phyloP scores from a whole-genome alignment of 1,140 invertebrate genomes.

The Drosophila miranda region DNA sequence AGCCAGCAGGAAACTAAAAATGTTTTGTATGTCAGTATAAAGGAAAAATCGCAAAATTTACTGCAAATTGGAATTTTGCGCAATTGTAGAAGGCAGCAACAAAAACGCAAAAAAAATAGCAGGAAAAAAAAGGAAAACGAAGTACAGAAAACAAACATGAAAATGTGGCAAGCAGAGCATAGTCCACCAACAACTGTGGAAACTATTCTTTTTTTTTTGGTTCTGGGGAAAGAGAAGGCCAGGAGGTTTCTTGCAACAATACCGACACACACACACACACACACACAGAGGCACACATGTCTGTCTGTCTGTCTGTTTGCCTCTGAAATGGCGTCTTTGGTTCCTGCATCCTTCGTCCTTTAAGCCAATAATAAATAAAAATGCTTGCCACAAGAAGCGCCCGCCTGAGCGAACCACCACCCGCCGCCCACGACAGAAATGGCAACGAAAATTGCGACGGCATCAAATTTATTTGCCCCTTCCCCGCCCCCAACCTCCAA shows the following conservation, averaged over 20 bases:
- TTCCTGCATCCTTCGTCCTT: slow-evolving; percentile 67
- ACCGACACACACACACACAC: slow-evolving; percentile 57
- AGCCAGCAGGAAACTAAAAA: slow-evolving; percentile 79
- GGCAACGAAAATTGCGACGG: slow-evolving; percentile 65
- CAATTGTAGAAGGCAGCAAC: slow-evolving; percentile 71
- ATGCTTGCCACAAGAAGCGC: slow-evolving; percentile 59
- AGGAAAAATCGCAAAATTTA: slow-evolving; percentile 82
- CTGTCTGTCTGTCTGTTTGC: slow-evolving; percentile 44
- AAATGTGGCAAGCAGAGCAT: slow-evolving; percentile 57
- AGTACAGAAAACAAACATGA: slow-evolving; percentile 29
- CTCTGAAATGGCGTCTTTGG: slow-evolving; percentile 18
- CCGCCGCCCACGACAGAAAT: slow-evolving; percentile 18
- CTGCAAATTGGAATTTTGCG: slow-evolving; percentile 82
- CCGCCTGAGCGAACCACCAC: slow-evolving; percentile 32
- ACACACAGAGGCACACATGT: slow-evolving; percentile 25
- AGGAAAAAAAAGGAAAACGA: slow-evolving; percentile 23
- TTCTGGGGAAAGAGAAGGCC: no score
- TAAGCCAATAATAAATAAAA: slow-evolving; percentile 81
- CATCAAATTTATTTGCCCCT: slow-evolving; percentile 65
- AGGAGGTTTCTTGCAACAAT: slow-evolving; percentile 58
- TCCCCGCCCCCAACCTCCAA: background rate
- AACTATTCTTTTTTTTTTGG: slow-evolving; percentile 23
- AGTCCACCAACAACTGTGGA: slow-evolving; percentile 24
- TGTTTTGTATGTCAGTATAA: slow-evolving; percentile 80
- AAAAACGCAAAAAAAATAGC: slow-evolving; percentile 46